Base-by-base conservation (phyloP, 2,113 vertebrate species). In the Elachura formosa region DNA sequence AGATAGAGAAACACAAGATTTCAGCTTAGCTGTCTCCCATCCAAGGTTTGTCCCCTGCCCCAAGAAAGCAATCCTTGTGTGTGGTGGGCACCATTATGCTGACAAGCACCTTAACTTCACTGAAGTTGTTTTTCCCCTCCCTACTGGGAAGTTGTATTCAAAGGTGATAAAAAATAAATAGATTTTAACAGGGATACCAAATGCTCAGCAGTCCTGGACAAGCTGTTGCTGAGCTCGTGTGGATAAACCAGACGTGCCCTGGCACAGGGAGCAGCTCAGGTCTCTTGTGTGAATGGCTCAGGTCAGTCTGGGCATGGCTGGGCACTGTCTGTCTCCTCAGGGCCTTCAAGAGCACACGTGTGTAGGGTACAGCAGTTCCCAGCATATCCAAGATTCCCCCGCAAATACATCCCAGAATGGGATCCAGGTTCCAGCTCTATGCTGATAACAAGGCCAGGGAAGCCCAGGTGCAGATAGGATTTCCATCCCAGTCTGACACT, bases 281-380 rank as follows among this genome's bases (percentile, higher is more conserved):
- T 19, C 64, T 48, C 0, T 45, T n/a, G 13, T 56, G 69, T 28
- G 66, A 34, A 22, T n/a, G 66, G 8, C 34, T 23, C 17, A 14
- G 68, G 29, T 68, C 48, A 61, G 52, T 5, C 17, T 49, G 45
- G 54, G 15, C 55, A 6, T 11, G 46, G 40, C 38, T 54, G 52
- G 24, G 21, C 40, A 5, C 31, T 38, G 55, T 12, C 22, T 90
- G 46, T 61, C 55, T 58, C 12, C 69, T 38, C 62, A 75, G 41
- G 63, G 20, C 62, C 21, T 51, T 40, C 24, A 13, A 3, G 11
- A 3, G 14, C 52, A 46, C 38, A 12, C 0, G 0, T 10, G 10
- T n/a, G 4, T 24, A 22, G 31, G n/a, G 25, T 10, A 20, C 51
- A 82, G 38, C 15, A 55, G 61, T 25, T 81, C 46, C 54, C 63